Percentiles rank a stretch among this genome's conserved stretches.
These are phyloP conservation scores for Chondrilla cf. caribensis DNA, from an alignment of 37 sponge, comb jelly and placozoan species.

Conservation along the genomic window DNA sequence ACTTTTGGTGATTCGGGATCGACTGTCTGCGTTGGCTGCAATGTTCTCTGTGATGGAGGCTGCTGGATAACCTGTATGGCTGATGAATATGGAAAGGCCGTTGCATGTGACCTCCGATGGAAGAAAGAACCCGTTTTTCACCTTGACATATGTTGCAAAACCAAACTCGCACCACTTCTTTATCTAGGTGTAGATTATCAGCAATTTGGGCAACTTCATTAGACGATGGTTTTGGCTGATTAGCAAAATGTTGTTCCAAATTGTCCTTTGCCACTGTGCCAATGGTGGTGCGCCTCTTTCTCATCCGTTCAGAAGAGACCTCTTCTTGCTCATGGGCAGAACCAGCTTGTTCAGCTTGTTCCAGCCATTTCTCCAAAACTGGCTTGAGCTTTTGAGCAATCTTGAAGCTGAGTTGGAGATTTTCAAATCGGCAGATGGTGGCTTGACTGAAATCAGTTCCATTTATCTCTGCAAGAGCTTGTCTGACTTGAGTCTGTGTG, in stretches of 20 bases:
- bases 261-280: slow-evolving; percentile 80
- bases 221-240: slow-evolving; percentile 87
- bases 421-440: slow-evolving; percentile 97
- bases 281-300: slow-evolving; percentile 85
- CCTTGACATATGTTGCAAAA: slow-evolving; percentile 96
- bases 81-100: neutral
- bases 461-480: slow-evolving; percentile 89
- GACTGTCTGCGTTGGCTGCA: slow-evolving; percentile 49
- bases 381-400: slow-evolving; percentile 96
- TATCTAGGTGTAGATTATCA: slow-evolving; percentile 81
- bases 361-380: slow-evolving; percentile 92
- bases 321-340: slow-evolving; percentile 58
- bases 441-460: slow-evolving; percentile 98
- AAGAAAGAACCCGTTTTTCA: slow-evolving; percentile 81
- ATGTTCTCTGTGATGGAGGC: slow-evolving; percentile 37
- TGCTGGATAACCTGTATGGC: slow-evolving; percentile 34
- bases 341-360: slow-evolving; percentile 88
- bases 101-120: slow-evolving; percentile 28
- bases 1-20: slow-evolving; percentile 83
- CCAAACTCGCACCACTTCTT: slow-evolving; percentile 96
- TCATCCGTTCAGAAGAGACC: slow-evolving; percentile 77
- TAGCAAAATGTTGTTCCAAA: slow-evolving; percentile 81
- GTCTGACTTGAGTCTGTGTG: slow-evolving; percentile 96
- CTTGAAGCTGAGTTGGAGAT: slow-evolving; percentile 91
- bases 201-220: slow-evolving; percentile 80